Evolutionary conservation across 2,113 vertebrate species (phyloP).

Genomic region (Nerophis ophidion): DNA sequence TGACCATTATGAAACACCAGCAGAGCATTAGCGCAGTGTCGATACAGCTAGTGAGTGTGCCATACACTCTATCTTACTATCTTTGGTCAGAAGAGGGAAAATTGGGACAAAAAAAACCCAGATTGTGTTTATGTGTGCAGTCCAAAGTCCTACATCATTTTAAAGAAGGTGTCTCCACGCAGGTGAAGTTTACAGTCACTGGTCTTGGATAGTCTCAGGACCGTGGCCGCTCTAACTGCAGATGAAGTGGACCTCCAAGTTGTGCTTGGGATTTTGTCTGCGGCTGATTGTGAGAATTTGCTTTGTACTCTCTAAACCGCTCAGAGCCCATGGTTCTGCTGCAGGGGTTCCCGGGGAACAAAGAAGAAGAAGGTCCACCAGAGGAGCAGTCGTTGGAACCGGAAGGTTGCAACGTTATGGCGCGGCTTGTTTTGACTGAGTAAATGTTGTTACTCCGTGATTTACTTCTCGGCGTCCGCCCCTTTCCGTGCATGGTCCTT

Average conservation of each 20-base stretch:
- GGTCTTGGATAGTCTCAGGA: too few relatives aligned
- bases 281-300: conserved; percentile 7
- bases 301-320: conserved; percentile 14
- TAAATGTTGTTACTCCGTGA: conserved; percentile 54
- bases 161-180: conserved; percentile 57
- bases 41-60: too few relatives aligned
- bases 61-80: too few relatives aligned
- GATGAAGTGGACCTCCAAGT: conserved; percentile 3
- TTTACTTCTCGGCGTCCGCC: conserved; percentile 28
- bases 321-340: conserved; percentile 57
- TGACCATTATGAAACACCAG: too few relatives aligned
- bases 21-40: too few relatives aligned
- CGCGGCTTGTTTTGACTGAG: conserved; percentile 33
- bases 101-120: too few relatives aligned
- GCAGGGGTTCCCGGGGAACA: conserved; percentile 47
- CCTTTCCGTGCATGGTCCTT: conserved; percentile 23
- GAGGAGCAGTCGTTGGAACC: conserved; percentile 53
- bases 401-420: conserved; percentile 43
- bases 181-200: conserved; percentile 19
- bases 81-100: too few relatives aligned
- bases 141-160: conserved; percentile 36
- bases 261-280: conserved; percentile 5
- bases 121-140: conserved; percentile 15
- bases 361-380: conserved; percentile 50
- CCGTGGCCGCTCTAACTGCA: background rate